Evolutionary conservation across 2,113 vertebrate species (phyloP).

Genomic region (Colinus virginianus): DNA sequence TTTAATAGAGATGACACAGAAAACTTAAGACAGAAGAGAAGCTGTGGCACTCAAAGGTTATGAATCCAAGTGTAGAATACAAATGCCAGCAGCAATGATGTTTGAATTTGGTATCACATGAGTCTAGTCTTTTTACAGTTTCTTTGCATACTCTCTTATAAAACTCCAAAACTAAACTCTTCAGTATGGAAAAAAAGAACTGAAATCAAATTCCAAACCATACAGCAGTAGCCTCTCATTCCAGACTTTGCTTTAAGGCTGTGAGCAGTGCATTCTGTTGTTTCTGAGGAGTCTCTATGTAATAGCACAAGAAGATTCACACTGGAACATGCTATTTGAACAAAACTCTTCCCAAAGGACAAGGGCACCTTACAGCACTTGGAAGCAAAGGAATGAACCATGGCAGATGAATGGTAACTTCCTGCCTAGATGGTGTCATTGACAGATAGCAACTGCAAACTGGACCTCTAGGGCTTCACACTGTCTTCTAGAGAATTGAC

Average conservation of each 20-base stretch:
- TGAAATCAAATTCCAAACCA: background rate
- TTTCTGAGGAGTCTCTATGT: background rate
- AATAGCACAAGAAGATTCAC: background rate
- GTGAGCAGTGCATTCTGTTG: background rate
- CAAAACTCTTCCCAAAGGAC: background rate
- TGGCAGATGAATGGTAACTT: background rate
- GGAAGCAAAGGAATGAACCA: background rate
- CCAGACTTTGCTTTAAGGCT: background rate
- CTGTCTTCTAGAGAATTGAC: background rate
- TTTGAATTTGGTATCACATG: background rate
- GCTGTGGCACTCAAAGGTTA: background rate
- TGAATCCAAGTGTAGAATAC: background rate
- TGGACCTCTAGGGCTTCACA: background rate
- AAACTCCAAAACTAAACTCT: background rate
- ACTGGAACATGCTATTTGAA: rapidly evolving
- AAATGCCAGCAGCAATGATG: background rate
- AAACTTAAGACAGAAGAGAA: background rate
- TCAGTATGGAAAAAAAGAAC: background rate
- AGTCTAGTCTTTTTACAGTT: background rate
- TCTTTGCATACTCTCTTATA: background rate
- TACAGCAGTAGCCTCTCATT: background rate
- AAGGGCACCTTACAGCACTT: background rate
- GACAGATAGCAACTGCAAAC: background rate
- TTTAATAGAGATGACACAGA: background rate
- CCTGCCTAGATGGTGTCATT: background rate